Evolutionary conservation across 1,140 invertebrate genomes (phyloP).

Genomic region (Drosophila obscura): DNA sequence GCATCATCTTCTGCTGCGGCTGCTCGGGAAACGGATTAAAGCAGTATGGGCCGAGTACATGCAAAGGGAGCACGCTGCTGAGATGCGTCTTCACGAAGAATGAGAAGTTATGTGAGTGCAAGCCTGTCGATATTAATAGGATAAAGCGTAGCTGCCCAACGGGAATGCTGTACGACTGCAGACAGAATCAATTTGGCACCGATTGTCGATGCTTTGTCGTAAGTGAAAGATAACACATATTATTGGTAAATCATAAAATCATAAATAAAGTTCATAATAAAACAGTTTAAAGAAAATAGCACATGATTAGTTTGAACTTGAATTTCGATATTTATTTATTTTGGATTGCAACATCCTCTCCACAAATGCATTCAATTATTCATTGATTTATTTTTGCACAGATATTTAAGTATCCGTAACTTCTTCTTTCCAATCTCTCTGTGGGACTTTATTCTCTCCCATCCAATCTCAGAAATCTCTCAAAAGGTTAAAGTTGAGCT

Average conservation of each 20-base stretch:
- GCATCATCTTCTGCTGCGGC: neutral
- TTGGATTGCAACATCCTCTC: too few species aligned
- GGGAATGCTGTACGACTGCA: neutral
- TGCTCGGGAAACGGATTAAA: neutral
- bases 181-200: neutral
- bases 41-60: neutral
- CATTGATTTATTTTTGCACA: slow-evolving; percentile 13
- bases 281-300: too few species aligned
- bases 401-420: slow-evolving; percentile 10
- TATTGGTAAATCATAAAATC: too few species aligned
- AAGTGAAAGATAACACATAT: neutral
- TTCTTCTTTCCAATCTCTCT: neutral
- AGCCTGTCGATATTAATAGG: neutral
- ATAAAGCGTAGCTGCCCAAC: neutral
- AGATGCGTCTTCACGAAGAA: neutral
- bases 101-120: neutral
- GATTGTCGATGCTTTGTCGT: neutral
- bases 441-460: neutral
- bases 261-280: too few species aligned
- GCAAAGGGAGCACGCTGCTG: neutral
- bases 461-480: slow-evolving; percentile 2
- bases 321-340: too few species aligned
- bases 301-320: too few species aligned
- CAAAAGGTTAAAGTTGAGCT: slow-evolving; percentile 20
- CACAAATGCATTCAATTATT: too few species aligned